phyloP scores from a whole-genome alignment of 2,113 vertebrate genomes.

The Sebastes schlegelii region DNA sequence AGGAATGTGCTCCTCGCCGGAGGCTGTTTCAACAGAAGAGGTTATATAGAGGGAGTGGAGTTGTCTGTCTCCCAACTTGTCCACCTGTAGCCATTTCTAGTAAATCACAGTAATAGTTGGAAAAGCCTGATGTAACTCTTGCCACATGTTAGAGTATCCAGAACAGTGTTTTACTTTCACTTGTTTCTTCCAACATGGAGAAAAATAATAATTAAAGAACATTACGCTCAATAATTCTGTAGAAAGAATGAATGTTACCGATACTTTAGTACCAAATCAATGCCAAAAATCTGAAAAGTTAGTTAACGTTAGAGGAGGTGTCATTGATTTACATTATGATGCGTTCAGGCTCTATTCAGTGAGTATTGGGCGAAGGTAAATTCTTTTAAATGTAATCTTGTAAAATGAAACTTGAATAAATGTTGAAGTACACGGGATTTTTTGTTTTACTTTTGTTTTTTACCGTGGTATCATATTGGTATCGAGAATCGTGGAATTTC shows the following conservation, averaged over 20 bases:
- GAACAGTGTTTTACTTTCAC: neutral
- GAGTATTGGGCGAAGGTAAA: no score
- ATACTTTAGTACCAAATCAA: no score
- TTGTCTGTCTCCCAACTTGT: neutral
- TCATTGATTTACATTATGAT: no score
- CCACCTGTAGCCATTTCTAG: neutral
- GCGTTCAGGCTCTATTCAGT: no score
- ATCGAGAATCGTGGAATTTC: no score
- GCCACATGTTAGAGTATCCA: neutral
- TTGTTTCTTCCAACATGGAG: neutral
- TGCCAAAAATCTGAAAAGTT: no score
- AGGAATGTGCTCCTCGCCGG: slow-evolving; percentile 4
- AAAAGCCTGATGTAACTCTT: neutral
- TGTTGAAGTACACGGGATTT: no score
- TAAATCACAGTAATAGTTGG: neutral
- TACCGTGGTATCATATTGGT: no score
- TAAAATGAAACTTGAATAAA: no score
- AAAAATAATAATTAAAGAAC: neutral
- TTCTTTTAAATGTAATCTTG: no score
- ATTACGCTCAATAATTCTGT: neutral
- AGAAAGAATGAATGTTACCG: neutral
- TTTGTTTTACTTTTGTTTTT: no score
- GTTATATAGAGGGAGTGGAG: neutral
- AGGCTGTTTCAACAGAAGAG: neutral
- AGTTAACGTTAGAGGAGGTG: no score